Evolutionary conservation across 1,140 invertebrate species (phyloP), one percentile per base, ranked within the genome.

Genomic region (Pseudomyrmex gracilis): DNA sequence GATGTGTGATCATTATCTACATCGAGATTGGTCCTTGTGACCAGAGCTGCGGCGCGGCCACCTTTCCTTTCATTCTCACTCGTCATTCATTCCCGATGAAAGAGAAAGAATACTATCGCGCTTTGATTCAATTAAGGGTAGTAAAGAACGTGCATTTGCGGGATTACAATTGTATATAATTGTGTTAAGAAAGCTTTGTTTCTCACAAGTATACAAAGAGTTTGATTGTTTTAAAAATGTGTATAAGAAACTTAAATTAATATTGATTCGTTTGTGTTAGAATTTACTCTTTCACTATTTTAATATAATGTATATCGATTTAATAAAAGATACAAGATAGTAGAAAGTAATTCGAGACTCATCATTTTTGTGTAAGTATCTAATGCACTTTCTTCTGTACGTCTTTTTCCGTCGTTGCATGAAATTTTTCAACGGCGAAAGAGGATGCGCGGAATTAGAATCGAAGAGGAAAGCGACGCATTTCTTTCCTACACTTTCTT

Each of bases 1-100:
- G 57, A 86, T 82, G 86, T 82, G 86, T 84, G 91, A 93, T 91
- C 87, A 87, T 93, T 93, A 93, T 93, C 93, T 85, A 60, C 53
- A 84, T 83, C 82, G 90, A 90, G 90, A 93, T 91, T 93, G 91
- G 89, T 83, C 68, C 55, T 77, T 89, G 82, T 78, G 84, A 83
- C 84, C 85, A 73, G 78, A 83, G 80, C 45, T 78, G 82, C 71
- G 74, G 74, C 67, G 82, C 68, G 85, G 85, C 66, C 83, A 78
- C 73, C 78, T 84, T 34, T 63, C 43, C 43, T 83, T 77, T 77
- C 51, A 55, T 83, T 83, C 43, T 77, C 61, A 64, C 49, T 66
- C 24, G 61, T 76, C 61, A 77, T 82, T 3, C 24, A 13, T 45
- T 15, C 51, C 22, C 17, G 53, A 73, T 34, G 34, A 53, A 63